These are phyloP conservation scores for Hemiscyllium ocellatum DNA, from an alignment of 2,113 vertebrate species.

Conservation along the genomic window DNA sequence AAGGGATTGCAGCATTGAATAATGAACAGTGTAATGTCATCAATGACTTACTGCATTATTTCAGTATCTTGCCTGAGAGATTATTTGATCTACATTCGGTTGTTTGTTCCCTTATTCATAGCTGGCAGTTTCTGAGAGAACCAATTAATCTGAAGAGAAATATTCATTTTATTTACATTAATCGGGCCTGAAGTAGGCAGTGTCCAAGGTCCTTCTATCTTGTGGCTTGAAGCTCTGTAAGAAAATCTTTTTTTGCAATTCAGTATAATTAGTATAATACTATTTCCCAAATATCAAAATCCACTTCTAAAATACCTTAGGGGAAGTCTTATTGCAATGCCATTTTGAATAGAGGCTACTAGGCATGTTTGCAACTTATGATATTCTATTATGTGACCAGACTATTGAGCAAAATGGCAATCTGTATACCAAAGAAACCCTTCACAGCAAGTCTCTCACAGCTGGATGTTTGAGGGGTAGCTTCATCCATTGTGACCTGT, in stretches of 20 bases:
- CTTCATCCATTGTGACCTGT: background rate
- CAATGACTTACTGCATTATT: background rate
- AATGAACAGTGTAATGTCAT: background rate
- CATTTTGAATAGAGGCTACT: background rate
- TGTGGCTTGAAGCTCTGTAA: background rate
- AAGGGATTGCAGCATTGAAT: background rate
- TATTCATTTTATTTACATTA: slow-evolving; percentile 12
- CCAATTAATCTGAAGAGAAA: background rate
- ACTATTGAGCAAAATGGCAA: background rate
- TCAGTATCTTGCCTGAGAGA: background rate
- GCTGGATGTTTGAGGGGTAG: background rate
- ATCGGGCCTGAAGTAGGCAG: background rate
- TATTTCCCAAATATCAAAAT: background rate
- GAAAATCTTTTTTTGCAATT: background rate
- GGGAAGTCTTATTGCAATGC: background rate
- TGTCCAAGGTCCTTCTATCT: background rate
- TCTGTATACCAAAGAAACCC: background rate
- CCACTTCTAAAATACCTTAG: background rate
- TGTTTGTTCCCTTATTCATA: background rate
- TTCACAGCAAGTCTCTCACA: background rate
- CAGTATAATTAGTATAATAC: background rate
- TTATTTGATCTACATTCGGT: background rate
- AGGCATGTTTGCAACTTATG: background rate
- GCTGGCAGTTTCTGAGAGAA: background rate
- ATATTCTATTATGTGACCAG: background rate